Percentiles rank a stretch among this genome's conserved stretches.
Evolutionary conservation across 1,140 invertebrate genomes (phyloP).

Genomic region (Procambarus virginalis): DNA sequence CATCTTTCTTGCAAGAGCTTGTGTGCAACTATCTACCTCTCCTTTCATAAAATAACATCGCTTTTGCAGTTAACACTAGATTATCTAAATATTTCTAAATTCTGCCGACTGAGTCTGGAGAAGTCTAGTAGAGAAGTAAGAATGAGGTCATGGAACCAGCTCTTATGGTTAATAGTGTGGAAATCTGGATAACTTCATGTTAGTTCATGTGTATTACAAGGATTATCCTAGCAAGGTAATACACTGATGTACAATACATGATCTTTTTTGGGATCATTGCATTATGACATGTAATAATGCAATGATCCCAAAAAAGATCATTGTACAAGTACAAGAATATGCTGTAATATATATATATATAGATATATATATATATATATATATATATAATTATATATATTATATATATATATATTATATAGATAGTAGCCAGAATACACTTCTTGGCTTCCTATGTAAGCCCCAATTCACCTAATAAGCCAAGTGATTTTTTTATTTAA

Average conservation of each 20-base stretch:
- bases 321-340: conserved; percentile 12
- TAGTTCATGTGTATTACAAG: not conserved
- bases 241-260: conserved; percentile 3
- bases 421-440: too few species aligned
- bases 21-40: conserved; percentile 50
- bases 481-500: too few species aligned
- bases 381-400: too few species aligned
- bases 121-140: conserved; percentile 50
- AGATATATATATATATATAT: too few species aligned
- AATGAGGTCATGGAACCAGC: conserved; percentile 47
- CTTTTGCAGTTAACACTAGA: conserved; percentile 47
- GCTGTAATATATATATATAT: not conserved
- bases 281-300: not conserved
- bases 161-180: conserved; percentile 27
- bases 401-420: too few species aligned
- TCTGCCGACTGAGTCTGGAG: conserved; percentile 63
- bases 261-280: not conserved
- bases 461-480: too few species aligned
- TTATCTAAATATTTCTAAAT: conserved; percentile 52
- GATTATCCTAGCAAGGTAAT: not conserved
- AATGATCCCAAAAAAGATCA: too few species aligned
- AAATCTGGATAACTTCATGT: conserved; percentile 39
- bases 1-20: conserved; percentile 32
- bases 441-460: too few species aligned
- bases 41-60: conserved; percentile 52